Evolutionary conservation across 2,797 vertebrate species (phyloP), one percentile per base, ranked within the genome.

Genomic region (Urosaurus nigricauda): DNA sequence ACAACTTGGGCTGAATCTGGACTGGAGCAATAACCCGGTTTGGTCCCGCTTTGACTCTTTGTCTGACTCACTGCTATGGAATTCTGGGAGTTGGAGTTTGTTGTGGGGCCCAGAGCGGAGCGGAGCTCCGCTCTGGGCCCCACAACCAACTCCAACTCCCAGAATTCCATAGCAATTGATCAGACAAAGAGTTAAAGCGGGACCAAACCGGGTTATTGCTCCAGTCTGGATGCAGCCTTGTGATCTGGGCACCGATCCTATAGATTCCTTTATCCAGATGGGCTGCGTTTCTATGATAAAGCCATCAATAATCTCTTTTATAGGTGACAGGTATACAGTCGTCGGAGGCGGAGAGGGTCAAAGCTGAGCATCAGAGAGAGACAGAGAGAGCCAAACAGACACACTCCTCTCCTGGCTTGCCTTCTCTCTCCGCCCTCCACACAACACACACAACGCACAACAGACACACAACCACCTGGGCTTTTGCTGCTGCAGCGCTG

Each of bases 401-500:
- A 89, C 86, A 91, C 92, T 86, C 43, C 43, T 43, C 43, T 92
- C 79, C 77, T 85, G 6, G 90, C 78, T 77, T 86, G 91, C 93
- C 89, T 35, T 60, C n/a, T 79, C 68, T 29, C 47, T 35, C 24
- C 84, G 3, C 4, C 11, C n/a, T 5, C 65, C 13, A 47, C 21
- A 91, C 93, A n/a, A 17, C 40, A 19, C 21, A 29, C 43, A 40
- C 19, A 1, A 19, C 73, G 6, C 47, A 90, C 93, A 32, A 7
- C 37, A 17, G 7, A 19, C 73, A 26, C 75, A 37, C 4, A 47
- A 32, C 53, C 4, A 79, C 32, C n/a, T 9, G 47, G 47, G 83
- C 84, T 93, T 94, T 93, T 24, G 91, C 92, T 84, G 88, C 87
- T 81, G 92, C 93, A 85, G 94, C 94, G 94, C 47, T 51, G 47